Percentiles rank a stretch among this genome's conserved stretches.
phyloP scores from a whole-genome alignment of 2,797 vertebrate genomes.

The Synaphobranchus kaupii region DNA sequence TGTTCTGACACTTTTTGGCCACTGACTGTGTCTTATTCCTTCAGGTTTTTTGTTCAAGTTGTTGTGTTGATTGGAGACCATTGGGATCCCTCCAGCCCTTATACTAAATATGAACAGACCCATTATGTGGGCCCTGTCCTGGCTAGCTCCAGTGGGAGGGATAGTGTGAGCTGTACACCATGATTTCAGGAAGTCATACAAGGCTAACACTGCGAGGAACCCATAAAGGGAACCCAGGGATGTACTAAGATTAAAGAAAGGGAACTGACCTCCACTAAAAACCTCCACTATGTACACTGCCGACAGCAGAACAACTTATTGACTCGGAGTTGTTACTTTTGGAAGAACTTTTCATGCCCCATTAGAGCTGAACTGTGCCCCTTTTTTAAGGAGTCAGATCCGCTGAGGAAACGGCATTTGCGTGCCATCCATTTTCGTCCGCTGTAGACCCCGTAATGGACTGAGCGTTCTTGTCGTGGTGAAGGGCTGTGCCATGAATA shows the following conservation, averaged over 20 bases:
- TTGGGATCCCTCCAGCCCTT: background rate
- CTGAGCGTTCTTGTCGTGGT: background rate
- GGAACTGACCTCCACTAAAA: constrained; percentile 2
- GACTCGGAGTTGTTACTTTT: background rate
- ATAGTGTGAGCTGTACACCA: background rate
- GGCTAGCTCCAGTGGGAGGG: background rate
- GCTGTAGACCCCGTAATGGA: background rate
- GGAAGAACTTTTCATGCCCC: background rate
- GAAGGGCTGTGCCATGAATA: constrained; percentile 50
- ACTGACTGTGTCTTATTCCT: background rate
- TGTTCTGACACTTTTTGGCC: background rate
- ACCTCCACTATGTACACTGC: background rate
- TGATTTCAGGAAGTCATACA: background rate
- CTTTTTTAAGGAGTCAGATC: background rate
- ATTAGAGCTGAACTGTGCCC: constrained; percentile 6
- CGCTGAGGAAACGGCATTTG: background rate
- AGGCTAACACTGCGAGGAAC: background rate
- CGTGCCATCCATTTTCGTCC: background rate
- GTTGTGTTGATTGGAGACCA: constrained; percentile 7
- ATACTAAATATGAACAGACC: background rate
- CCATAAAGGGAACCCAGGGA: constrained; percentile 5
- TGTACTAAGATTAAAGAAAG: constrained; percentile 1
- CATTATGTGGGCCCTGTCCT: background rate
- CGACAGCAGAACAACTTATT: background rate
- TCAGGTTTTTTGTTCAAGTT: background rate